Conservation (phyloP, 1,140 invertebrate genomes). For the Papilio glaucus region DNA sequence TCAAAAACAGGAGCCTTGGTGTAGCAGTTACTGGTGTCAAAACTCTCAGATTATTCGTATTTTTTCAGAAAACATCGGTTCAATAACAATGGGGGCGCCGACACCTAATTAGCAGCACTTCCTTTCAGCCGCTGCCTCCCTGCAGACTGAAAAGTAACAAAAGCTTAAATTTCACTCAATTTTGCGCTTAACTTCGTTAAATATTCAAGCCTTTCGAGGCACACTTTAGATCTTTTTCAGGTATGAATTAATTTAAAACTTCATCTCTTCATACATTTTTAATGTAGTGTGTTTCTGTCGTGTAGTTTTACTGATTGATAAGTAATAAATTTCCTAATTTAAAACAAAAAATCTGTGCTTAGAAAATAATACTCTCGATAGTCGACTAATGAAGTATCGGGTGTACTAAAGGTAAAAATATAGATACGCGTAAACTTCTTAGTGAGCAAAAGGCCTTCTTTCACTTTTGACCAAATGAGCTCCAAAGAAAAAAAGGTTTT, state of each 20-base stretch:
- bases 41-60: neutral
- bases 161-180: conserved; percentile 8
- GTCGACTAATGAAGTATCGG: no score
- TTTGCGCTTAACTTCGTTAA: conserved; percentile 10
- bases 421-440: neutral
- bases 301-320: neutral
- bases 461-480: no score
- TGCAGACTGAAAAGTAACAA: conserved; percentile 10
- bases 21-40: neutral
- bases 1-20: neutral
- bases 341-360: no score
- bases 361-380: no score
- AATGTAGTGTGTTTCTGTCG: neutral
- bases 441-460: neutral
- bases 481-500: no score
- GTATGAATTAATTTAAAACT: conserved; percentile 1
- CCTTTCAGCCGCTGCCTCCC: neutral
- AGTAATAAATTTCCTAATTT: no score
- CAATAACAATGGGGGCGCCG: neutral
- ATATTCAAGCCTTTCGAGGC: conserved; percentile 5
- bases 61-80: conserved; percentile 11
- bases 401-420: no score
- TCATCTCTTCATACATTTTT: neutral
- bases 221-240: neutral
- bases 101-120: neutral